Evolutionary conservation across 2,888 invertebrate genomes (phyloP).

Genomic region (Eudasyphora cyanicolor): DNA sequence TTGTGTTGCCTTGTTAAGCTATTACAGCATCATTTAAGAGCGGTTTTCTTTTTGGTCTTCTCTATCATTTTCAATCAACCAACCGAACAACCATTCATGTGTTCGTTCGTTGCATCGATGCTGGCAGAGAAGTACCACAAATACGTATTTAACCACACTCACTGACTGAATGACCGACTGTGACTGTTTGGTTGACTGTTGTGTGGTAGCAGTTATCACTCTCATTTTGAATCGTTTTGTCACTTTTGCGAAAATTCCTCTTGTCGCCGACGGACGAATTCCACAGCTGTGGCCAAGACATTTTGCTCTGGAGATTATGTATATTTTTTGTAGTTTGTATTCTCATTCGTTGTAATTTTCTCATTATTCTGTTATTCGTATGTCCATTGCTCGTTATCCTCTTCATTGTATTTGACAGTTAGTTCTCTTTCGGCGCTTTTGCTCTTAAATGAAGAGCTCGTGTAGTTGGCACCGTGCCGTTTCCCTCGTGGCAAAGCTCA

Average conservation of each 20-base stretch:
- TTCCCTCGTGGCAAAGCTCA: background rate
- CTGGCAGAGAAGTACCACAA: background rate
- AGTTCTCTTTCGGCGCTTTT: background rate
- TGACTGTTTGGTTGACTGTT: background rate
- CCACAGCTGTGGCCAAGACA: background rate
- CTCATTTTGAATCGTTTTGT: background rate
- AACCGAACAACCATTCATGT: too few species aligned
- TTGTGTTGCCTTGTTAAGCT: slow-evolving; percentile 8
- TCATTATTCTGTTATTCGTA: background rate
- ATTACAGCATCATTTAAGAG: slow-evolving; percentile 31
- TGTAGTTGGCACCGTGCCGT: background rate
- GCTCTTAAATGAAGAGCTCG: background rate
- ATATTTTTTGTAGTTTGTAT: background rate
- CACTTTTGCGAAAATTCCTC: background rate
- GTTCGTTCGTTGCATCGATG: too few species aligned
- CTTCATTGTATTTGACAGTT: background rate
- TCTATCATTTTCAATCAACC: background rate
- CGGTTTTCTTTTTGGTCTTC: background rate
- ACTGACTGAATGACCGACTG: background rate
- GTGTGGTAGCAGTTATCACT: background rate
- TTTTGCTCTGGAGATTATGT: too few species aligned
- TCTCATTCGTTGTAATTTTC: background rate
- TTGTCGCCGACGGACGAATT: too few species aligned
- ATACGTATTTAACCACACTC: background rate
- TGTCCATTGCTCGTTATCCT: background rate